Conservation (phyloP, 2,797 vertebrate species). For the Anomalospiza imberbis region DNA sequence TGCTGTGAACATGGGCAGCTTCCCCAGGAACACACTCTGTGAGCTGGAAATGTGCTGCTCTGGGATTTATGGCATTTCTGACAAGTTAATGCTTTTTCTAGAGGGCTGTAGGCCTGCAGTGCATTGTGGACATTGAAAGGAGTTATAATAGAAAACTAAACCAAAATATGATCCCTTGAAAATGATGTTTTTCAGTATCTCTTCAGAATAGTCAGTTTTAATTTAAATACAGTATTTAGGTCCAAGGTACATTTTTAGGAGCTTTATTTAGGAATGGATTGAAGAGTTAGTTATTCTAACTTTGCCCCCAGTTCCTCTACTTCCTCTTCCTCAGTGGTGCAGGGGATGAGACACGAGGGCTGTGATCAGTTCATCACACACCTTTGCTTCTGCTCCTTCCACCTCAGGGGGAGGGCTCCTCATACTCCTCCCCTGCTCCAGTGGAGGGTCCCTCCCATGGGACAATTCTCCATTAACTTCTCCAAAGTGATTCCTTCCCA, state of each 20-base stretch:
- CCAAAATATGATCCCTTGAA: neutral
- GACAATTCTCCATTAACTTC: neutral
- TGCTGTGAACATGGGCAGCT: neutral
- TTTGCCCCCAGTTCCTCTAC: neutral
- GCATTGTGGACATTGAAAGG: neutral
- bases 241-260: neutral
- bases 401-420: neutral
- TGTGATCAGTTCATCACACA: neutral
- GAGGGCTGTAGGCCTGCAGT: neutral
- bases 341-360: neutral
- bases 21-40: neutral
- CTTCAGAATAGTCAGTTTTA: neutral
- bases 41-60: neutral
- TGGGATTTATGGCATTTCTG: neutral
- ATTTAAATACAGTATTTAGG: neutral
- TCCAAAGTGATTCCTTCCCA: neutral
- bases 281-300: constrained; percentile 4
- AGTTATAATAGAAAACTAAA: neutral
- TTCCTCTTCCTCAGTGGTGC: neutral
- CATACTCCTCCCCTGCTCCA: neutral
- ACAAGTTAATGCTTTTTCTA: neutral
- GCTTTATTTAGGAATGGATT: neutral
- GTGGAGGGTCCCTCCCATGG: neutral
- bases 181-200: neutral
- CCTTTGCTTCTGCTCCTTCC: neutral